Evolutionary conservation across 2,888 invertebrate species (phyloP), one percentile per base, ranked within the genome.

Genomic region (Byasa hedistus): DNA sequence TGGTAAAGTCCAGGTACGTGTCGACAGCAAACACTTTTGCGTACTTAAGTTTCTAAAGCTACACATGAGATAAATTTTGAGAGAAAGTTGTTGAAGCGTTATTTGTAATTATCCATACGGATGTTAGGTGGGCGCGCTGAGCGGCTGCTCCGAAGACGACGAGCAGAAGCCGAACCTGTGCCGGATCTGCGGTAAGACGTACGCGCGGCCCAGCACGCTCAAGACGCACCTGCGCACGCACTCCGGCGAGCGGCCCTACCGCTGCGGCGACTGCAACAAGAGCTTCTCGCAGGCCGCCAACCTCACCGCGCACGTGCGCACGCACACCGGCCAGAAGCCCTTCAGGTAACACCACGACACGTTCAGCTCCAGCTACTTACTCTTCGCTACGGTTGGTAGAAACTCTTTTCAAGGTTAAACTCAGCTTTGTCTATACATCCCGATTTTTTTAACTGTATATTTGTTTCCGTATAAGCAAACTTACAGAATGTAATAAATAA

Each of bases 271-370:
- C 79, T 99, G 98, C 90, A 96, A 96, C 84, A 99, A 99, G 87
- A 98, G 98, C 73, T 99, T 99, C 90, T 98, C 98, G 59, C 99
- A 99, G 89, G 99, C 99, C 57, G 99, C 99, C 71, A 99, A 99
- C 90, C 91, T 99, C 73, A 99, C 99, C 12, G 99, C 99, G 17
- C 99, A 99, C 86, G 97, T 98, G 22, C 93, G 98, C 74, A 98
- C 98, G 5, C 99, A 99, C 87, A 96, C 96, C 69, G 99, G 99
- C 1, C 99, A 99, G 90, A 99, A 99, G 83, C 99, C 99, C 55
- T 99, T 99, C 84, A 84, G 92, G 92, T 92, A 48, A 17, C 12
- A 10, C 1, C 17, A 48, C 17, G n/a, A 39, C 15, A 39, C n/a
- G n/a, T 39, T 39, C 15, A 39, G 39, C 8, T 39, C 15, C 8